These are phyloP conservation scores for Lomographa bimaculata DNA, from an alignment of 2,888 invertebrate species.

Conservation along the genomic window DNA sequence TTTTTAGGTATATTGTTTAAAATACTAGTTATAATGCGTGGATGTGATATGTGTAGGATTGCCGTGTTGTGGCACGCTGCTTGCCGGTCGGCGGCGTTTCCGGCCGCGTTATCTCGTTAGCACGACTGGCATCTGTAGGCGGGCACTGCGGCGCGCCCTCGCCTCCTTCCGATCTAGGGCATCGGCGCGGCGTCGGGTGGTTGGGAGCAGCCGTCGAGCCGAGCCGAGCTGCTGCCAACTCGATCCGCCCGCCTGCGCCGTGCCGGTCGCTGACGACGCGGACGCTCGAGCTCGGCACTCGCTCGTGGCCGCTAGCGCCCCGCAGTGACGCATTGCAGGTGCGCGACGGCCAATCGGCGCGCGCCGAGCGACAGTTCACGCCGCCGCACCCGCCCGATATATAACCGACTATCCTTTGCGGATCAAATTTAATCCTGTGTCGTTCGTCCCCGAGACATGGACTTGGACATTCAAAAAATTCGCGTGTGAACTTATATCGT, in stretches of 20 bases:
- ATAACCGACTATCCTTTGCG: conserved; percentile 86
- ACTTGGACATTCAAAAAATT: conserved; percentile 69
- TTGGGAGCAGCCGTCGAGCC: conserved; percentile 35
- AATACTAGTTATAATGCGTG: too few relatives aligned
- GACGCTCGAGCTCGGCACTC: conserved; percentile 35
- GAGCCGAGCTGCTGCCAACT: conserved; percentile 44
- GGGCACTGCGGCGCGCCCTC: conserved; percentile 54
- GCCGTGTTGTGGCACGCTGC: conserved; percentile 28
- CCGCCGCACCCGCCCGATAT: conserved; percentile 89
- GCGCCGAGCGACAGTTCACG: conserved; percentile 88
- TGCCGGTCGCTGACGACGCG: conserved; percentile 30
- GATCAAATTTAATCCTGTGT: conserved; percentile 84
- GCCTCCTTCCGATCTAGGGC: conserved; percentile 61
- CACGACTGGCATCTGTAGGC: conserved; percentile 50
- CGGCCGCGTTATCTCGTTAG: conserved; percentile 48
- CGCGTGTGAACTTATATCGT: conserved; percentile 55
- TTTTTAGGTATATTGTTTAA: too few relatives aligned
- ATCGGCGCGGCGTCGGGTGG: conserved; percentile 45
- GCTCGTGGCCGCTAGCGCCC: conserved; percentile 52
- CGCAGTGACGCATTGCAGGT: conserved; percentile 94
- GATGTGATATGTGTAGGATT: too few relatives aligned
- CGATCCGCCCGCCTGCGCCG: conserved; percentile 42
- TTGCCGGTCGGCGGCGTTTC: conserved; percentile 37
- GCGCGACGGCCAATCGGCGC: conserved; percentile 90
- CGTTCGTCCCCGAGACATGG: conserved; percentile 80